Conservation (phyloP, 2,113 vertebrate genomes). For the Hiodon alosoides region DNA sequence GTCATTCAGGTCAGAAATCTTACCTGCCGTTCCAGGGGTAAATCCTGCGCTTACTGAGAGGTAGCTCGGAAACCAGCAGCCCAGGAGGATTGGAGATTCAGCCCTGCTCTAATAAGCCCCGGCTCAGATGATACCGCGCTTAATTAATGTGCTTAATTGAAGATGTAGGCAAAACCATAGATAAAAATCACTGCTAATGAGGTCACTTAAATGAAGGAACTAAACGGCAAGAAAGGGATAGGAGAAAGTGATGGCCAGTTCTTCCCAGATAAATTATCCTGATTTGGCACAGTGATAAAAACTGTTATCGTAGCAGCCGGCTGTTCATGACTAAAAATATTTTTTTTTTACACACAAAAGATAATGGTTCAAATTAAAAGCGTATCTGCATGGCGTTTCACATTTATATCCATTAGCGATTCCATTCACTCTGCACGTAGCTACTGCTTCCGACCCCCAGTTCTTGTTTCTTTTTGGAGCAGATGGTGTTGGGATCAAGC, state of each 20-base stretch:
- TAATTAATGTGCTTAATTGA: neutral
- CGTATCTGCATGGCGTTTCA: no score
- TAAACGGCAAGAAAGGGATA: neutral
- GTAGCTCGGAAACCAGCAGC: neutral
- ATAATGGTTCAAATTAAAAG: neutral
- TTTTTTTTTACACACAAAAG: neutral
- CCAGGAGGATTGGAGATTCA: neutral
- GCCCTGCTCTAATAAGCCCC: neutral
- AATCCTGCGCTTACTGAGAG: neutral
- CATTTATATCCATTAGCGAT: no score
- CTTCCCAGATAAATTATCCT: neutral
- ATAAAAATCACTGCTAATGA: conserved; percentile 2
- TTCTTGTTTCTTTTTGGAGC: no score
- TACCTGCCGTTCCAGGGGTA: no score
- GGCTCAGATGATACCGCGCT: neutral
- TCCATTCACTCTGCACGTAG: no score
- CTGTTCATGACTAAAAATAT: neutral
- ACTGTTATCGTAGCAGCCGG: neutral
- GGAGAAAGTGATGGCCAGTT: neutral
- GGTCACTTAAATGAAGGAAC: neutral
- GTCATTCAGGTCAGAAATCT: no score
- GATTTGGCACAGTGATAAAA: neutral
- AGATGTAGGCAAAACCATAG: neutral
- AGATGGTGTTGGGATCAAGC: no score
- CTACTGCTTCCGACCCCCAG: no score